These are phyloP conservation scores for Chauna torquata DNA, from an alignment of 2,113 vertebrate species.

Conservation along the genomic window DNA sequence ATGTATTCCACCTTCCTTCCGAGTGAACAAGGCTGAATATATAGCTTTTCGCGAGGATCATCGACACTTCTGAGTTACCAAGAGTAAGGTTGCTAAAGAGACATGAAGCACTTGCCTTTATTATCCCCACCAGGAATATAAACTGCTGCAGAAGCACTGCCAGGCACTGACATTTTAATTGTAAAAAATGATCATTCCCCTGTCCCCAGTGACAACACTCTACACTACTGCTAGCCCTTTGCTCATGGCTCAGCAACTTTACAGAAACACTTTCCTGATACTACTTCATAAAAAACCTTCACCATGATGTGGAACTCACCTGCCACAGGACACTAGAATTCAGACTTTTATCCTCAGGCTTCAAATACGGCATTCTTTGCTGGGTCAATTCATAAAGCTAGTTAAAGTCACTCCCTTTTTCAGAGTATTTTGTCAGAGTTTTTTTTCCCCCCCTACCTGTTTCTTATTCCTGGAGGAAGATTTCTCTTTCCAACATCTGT, in stretches of 20 bases:
- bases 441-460: conserved; percentile 85
- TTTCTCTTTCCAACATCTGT: conserved; percentile 98
- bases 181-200: background rate
- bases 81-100: background rate
- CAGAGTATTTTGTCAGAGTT: background rate
- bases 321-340: background rate
- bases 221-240: background rate
- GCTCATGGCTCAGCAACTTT: background rate
- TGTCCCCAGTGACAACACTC: background rate
- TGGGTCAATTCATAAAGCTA: background rate
- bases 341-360: background rate
- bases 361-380: background rate
- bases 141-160: background rate
- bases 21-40: background rate
- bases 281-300: background rate
- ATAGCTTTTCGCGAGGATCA: background rate
- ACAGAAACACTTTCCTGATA: background rate
- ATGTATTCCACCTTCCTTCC: background rate
- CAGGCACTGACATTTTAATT: background rate
- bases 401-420: background rate
- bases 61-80: background rate
- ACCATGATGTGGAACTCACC: background rate
- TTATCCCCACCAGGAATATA: background rate
- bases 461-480: conserved; percentile 94
- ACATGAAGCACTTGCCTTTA: background rate